These are phyloP conservation scores for Grallaria varia DNA, from an alignment of 2,113 vertebrate species.

Conservation along the genomic window DNA sequence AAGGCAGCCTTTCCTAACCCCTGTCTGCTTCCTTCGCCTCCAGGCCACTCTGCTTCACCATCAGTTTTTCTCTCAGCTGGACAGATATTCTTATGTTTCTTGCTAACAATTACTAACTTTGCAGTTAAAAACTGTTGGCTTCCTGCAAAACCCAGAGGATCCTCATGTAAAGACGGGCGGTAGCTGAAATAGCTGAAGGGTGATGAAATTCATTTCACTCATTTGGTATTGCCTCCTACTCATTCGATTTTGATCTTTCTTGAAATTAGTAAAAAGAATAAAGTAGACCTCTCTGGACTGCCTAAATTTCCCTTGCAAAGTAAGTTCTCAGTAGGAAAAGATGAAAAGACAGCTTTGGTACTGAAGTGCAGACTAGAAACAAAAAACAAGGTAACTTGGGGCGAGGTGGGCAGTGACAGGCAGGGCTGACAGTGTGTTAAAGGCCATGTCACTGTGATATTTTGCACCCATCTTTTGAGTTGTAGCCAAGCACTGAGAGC, in stretches of 20 bases:
- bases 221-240: neutral
- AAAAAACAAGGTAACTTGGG: neutral
- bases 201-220: neutral
- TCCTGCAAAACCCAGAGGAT: neutral
- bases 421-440: rapidly evolving
- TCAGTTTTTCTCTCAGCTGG: neutral
- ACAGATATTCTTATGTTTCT: neutral
- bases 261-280: neutral
- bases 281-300: neutral
- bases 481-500: neutral
- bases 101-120: neutral
- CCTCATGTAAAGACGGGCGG: neutral
- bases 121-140: neutral
- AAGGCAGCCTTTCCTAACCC: neutral
- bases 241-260: neutral
- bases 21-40: neutral
- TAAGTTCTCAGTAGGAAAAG: neutral
- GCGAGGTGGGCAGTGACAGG: neutral
- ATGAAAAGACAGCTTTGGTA: neutral
- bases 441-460: neutral
- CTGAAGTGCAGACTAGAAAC: neutral
- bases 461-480: neutral
- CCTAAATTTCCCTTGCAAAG: neutral
- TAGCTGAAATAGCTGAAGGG: neutral
- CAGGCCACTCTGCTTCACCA: neutral